These are phyloP conservation scores for Hystrix brachyura DNA, from an alignment of 2,113 vertebrate genomes.

Conservation along the genomic window DNA sequence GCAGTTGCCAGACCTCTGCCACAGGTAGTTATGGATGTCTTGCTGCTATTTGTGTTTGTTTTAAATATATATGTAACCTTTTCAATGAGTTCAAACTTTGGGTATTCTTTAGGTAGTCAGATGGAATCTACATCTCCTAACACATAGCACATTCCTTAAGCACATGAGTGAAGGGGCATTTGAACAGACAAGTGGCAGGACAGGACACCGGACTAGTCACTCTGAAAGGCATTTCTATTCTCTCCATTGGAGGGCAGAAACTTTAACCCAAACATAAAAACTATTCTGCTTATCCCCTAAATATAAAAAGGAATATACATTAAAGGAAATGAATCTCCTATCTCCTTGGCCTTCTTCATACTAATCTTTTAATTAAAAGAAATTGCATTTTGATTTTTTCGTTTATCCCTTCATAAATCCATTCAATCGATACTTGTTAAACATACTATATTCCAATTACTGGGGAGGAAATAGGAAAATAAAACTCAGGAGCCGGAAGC, in stretches of 20 bases:
- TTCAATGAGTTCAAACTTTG: neutral
- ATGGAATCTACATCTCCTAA: neutral
- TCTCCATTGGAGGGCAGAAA: neutral
- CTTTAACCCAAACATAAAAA: neutral
- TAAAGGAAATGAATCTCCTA: neutral
- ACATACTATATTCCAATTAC: neutral
- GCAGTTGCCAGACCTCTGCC: neutral
- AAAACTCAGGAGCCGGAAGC: neutral
- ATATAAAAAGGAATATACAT: neutral
- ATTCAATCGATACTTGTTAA: neutral
- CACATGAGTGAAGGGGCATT: neutral
- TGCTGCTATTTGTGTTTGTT: neutral
- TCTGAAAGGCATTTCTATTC: neutral
- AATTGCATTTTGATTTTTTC: neutral
- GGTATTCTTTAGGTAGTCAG: neutral
- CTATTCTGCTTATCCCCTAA: neutral
- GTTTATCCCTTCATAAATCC: neutral
- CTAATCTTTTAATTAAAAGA: conserved; percentile 33
- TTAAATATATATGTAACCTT: conserved; percentile 2
- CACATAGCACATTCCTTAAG: neutral
- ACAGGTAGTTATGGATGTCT: neutral
- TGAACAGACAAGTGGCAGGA: neutral
- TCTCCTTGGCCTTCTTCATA: neutral
- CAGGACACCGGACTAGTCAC: neutral
- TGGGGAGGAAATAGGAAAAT: neutral